Evolutionary conservation across 2,888 invertebrate genomes (phyloP).

Genomic region (Vanessa cardui): DNA sequence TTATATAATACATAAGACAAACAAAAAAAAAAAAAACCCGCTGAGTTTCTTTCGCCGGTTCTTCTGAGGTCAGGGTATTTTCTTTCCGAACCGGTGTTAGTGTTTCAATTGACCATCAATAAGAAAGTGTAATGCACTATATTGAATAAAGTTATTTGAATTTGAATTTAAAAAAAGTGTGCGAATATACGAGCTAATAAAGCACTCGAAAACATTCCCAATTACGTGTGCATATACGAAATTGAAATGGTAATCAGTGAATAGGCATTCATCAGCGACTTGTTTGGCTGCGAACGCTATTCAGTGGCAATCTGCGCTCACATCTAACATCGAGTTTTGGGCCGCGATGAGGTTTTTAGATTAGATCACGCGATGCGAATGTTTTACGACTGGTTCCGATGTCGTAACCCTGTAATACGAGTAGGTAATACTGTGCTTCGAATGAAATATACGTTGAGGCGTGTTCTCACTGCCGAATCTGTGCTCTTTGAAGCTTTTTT

Average conservation of each 20-base stretch:
- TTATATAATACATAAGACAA: no score
- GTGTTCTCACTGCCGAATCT: slow-evolving; percentile 6
- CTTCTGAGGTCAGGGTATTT: no score
- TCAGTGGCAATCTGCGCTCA: slow-evolving; percentile 35
- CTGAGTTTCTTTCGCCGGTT: no score
- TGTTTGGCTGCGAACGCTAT: slow-evolving; percentile 26
- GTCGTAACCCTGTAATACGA: slow-evolving; percentile 42
- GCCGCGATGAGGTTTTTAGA: slow-evolving; percentile 42
- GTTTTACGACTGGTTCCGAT: slow-evolving; percentile 44
- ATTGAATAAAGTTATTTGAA: no score
- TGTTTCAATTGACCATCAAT: no score
- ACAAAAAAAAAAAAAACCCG: no score
- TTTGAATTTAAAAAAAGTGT: no score
- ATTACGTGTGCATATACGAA: slow-evolving; percentile 11
- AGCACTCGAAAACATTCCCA: background rate
- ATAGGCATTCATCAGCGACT: slow-evolving; percentile 25
- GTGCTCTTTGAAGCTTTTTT: slow-evolving; percentile 4
- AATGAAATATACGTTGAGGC: slow-evolving; percentile 23
- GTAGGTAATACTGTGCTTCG: slow-evolving; percentile 35
- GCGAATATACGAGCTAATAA: no score
- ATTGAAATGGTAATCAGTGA: slow-evolving; percentile 22
- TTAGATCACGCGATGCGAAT: slow-evolving; percentile 42
- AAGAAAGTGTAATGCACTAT: no score
- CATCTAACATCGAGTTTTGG: slow-evolving; percentile 39
- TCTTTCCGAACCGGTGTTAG: no score